Conservation (phyloP, 2,113 vertebrate species). For the Plecotus auritus region DNA sequence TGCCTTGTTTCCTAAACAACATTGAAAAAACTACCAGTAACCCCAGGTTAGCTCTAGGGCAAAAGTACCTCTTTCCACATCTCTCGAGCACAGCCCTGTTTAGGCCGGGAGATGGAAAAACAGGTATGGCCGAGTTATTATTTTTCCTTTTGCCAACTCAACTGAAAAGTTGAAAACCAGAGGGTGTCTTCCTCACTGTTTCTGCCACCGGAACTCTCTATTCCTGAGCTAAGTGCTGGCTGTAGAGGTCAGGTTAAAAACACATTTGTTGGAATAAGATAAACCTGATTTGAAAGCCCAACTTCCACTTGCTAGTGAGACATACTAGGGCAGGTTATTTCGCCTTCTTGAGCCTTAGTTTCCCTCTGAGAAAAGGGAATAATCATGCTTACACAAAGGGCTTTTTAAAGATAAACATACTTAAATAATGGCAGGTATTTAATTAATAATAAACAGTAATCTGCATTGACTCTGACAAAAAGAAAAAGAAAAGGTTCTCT, state of each 20-base stretch:
- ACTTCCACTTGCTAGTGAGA: neutral
- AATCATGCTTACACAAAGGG: neutral
- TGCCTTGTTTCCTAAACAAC: neutral
- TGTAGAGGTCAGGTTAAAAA: neutral
- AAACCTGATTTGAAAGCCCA: neutral
- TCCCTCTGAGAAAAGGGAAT: neutral
- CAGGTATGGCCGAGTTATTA: neutral
- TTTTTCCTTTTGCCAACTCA: neutral
- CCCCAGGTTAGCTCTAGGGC: neutral
- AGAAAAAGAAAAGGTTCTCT: neutral
- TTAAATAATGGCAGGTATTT: constrained; percentile 6
- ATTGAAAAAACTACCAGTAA: neutral
- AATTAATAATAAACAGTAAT: neutral
- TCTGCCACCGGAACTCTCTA: neutral
- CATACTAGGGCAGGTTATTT: neutral
- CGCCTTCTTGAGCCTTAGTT: neutral
- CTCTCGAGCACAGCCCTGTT: neutral
- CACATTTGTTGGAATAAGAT: neutral
- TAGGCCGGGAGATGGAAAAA: neutral
- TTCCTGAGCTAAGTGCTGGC: neutral
- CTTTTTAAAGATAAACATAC: neutral
- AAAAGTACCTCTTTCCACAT: neutral
- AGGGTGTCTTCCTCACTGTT: neutral
- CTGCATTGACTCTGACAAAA: neutral
- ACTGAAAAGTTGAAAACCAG: neutral